Evolutionary conservation across 2,888 invertebrate species (phyloP).

Genomic region (Limnephilus marmoratus): DNA sequence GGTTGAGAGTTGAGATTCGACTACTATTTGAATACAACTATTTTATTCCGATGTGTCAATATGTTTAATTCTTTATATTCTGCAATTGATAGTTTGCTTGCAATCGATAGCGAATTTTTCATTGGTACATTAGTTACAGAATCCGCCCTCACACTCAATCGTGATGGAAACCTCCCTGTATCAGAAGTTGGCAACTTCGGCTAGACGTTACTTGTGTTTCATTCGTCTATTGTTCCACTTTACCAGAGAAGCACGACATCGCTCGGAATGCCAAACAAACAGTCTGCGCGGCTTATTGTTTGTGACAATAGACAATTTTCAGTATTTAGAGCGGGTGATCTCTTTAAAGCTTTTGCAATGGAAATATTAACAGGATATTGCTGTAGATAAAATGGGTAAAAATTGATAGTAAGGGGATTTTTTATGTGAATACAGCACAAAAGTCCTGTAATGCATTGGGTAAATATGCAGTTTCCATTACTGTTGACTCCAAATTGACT

Average conservation of each 20-base stretch:
- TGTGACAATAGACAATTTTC: background rate
- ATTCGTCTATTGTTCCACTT: conserved; percentile 2
- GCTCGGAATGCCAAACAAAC: background rate
- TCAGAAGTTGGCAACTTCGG: conserved; percentile 17
- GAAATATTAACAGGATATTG: background rate
- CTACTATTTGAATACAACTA: too few relatives aligned
- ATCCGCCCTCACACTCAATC: background rate
- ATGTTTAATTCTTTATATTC: too few relatives aligned
- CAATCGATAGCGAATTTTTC: background rate
- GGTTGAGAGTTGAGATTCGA: too few relatives aligned
- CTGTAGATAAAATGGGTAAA: background rate
- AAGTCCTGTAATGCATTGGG: too few relatives aligned
- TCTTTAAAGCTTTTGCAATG: background rate
- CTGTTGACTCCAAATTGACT: too few relatives aligned
- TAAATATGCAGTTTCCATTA: too few relatives aligned
- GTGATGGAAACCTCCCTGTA: conserved; percentile 10
- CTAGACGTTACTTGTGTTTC: background rate
- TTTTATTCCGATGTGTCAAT: too few relatives aligned
- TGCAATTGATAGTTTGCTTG: too few relatives aligned
- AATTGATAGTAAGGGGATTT: background rate
- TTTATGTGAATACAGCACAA: background rate
- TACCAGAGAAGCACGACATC: background rate
- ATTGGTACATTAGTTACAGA: background rate
- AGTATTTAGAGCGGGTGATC: background rate
- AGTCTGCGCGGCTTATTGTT: background rate